phyloP scores from a whole-genome alignment of 2,113 vertebrate genomes.

The Myrmecobius fasciatus region DNA sequence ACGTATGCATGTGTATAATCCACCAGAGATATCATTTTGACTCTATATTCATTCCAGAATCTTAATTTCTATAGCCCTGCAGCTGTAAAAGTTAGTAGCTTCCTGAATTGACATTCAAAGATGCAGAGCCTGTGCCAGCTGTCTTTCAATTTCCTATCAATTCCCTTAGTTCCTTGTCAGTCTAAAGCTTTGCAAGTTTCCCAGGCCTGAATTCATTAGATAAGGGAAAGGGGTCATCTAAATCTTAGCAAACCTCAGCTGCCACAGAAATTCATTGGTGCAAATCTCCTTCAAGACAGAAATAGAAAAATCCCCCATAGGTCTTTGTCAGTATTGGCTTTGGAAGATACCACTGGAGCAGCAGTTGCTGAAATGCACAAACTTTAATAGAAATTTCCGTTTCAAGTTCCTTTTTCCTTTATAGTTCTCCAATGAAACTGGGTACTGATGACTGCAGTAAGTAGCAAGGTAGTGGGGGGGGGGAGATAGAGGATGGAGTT shows the following conservation, averaged over 20 bases:
- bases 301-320: conserved; percentile 68
- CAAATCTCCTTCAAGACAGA: conserved; percentile 65
- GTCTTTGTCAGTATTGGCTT: conserved; percentile 57
- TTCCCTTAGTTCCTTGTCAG: conserved; percentile 71
- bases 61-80: conserved; percentile 56
- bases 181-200: conserved; percentile 73
- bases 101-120: conserved; percentile 65
- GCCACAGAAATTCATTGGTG: conserved; percentile 58
- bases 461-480: conserved; percentile 1
- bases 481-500: conserved; percentile 22
- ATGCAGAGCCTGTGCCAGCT: conserved; percentile 41
- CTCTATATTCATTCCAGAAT: conserved; percentile 45
- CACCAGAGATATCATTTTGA: conserved; percentile 65
- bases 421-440: conserved; percentile 62
- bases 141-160: conserved; percentile 71
- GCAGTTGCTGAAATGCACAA: conserved; percentile 57
- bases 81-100: conserved; percentile 63
- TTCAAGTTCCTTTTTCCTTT: conserved; percentile 69
- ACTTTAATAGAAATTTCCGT: conserved; percentile 56
- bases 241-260: conserved; percentile 64
- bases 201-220: conserved; percentile 76
- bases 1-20: background rate
- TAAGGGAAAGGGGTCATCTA: conserved; percentile 74
- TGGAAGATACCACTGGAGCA: conserved; percentile 66
- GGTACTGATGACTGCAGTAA: conserved; percentile 48